phyloP scores from a whole-genome alignment of 2,113 vertebrate genomes.

The Ginglymostoma cirratum region DNA sequence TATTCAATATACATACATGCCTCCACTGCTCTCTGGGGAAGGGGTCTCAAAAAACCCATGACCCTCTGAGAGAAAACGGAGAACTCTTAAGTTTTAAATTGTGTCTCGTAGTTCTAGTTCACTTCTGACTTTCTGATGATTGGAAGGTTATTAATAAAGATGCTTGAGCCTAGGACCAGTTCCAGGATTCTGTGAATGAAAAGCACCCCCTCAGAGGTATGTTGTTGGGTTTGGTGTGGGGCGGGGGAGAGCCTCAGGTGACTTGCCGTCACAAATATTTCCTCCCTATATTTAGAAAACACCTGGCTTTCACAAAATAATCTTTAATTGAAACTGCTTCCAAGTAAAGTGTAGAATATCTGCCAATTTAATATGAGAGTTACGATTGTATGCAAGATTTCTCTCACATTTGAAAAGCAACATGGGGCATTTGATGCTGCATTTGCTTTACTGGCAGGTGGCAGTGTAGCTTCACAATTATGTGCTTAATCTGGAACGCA shows the following conservation, averaged over 20 bases:
- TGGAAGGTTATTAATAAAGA: too few relatives aligned
- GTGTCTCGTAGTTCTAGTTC: too few relatives aligned
- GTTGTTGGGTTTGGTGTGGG: too few relatives aligned
- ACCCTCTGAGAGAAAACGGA: too few relatives aligned
- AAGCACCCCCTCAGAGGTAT: background rate
- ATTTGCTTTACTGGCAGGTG: background rate
- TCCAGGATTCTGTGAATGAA: background rate
- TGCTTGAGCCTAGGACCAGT: background rate
- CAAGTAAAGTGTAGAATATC: background rate
- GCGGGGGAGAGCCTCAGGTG: background rate
- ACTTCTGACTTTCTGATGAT: too few relatives aligned
- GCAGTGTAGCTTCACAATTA: background rate
- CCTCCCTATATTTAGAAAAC: background rate
- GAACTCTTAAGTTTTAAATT: too few relatives aligned
- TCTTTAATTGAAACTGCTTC: background rate
- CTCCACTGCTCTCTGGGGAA: too few relatives aligned
- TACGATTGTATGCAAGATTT: background rate
- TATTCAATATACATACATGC: too few relatives aligned
- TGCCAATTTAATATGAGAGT: background rate
- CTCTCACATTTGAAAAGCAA: background rate
- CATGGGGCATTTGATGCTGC: background rate
- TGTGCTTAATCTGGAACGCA: background rate
- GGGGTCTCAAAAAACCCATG: too few relatives aligned
- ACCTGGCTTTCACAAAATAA: background rate
- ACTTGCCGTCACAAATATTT: background rate